Percentiles rank a stretch among this genome's conserved stretches.
Conservation (phyloP, 2,797 vertebrate genomes). For the Vultur gryphus region DNA sequence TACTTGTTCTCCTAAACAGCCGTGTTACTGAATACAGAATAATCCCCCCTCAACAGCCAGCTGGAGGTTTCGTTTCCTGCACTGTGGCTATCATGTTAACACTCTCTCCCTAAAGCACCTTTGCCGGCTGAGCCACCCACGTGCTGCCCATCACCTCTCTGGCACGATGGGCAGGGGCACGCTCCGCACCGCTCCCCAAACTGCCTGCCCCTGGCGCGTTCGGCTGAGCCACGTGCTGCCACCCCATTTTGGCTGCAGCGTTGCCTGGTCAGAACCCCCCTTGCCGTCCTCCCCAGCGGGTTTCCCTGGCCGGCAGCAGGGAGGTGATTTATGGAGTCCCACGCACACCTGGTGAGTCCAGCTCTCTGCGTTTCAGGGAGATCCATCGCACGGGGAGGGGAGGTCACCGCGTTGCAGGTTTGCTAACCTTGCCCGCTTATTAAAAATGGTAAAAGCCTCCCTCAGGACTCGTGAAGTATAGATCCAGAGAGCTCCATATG, state of each 20-base stretch:
- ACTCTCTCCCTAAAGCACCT: constrained; percentile 2
- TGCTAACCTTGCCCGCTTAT: constrained; percentile 70
- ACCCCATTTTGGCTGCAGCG: accelerated
- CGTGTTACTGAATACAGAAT: constrained; percentile 22
- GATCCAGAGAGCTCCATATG: constrained; percentile 63
- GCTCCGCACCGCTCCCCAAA: background rate
- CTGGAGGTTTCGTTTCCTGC: background rate
- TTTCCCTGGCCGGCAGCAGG: background rate
- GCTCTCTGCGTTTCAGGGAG: constrained; percentile 17
- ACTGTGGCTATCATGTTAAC: background rate
- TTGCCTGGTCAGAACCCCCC: background rate
- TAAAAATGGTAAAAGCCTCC: constrained; percentile 72
- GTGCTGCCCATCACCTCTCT: background rate
- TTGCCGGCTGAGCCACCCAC: background rate
- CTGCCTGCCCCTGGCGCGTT: background rate
- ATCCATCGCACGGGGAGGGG: constrained; percentile 46
- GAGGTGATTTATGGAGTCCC: constrained; percentile 51
- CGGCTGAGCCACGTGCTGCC: background rate
- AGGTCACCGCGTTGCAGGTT: constrained; percentile 62
- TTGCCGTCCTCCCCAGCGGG: background rate
- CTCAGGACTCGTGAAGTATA: constrained; percentile 66
- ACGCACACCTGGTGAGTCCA: background rate
- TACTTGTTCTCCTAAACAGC: constrained; percentile 30
- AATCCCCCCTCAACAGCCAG: background rate
- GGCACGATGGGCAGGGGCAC: accelerated